Conservation (phyloP, 2,888 invertebrate species). For the Tanytarsus gracilentus region DNA sequence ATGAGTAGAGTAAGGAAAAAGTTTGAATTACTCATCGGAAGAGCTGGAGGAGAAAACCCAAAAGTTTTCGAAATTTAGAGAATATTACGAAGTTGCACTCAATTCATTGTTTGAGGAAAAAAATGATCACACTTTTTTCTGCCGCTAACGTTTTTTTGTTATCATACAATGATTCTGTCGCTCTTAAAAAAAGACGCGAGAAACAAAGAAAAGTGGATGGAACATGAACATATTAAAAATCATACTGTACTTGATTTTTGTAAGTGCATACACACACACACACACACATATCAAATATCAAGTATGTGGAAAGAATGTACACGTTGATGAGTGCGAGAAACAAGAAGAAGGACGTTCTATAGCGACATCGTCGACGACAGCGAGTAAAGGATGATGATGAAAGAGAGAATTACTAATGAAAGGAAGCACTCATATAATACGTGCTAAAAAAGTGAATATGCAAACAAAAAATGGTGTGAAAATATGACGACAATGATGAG, state of each 20-base stretch:
- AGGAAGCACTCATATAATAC: conserved; percentile 24
- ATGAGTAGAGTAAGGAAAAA: too few relatives aligned
- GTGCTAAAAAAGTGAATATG: conserved; percentile 27
- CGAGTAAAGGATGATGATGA: not conserved
- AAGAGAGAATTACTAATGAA: conserved; percentile 17
- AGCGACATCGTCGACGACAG: not conserved
- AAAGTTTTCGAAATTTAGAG: too few relatives aligned
- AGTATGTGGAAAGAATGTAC: not conserved
- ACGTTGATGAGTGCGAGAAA: not conserved
- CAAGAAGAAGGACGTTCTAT: not conserved
- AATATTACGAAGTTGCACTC: too few relatives aligned
- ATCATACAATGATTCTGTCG: too few relatives aligned
- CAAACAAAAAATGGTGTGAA: conserved; percentile 28
- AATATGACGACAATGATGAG: conserved; percentile 19
- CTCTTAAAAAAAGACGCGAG: too few relatives aligned
- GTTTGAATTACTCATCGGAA: too few relatives aligned
- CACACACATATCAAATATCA: conserved; percentile 26
- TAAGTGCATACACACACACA: conserved; percentile 25
- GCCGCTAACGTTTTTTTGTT: too few relatives aligned
- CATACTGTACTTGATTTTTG: conserved; percentile 21
- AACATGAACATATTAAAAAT: too few relatives aligned
- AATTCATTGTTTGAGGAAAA: too few relatives aligned
- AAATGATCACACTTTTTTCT: too few relatives aligned
- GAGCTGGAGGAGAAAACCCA: too few relatives aligned
- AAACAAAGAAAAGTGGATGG: not conserved